phyloP scores from a whole-genome alignment of 2,888 invertebrate species.

The Meiosimyza platycephala region DNA sequence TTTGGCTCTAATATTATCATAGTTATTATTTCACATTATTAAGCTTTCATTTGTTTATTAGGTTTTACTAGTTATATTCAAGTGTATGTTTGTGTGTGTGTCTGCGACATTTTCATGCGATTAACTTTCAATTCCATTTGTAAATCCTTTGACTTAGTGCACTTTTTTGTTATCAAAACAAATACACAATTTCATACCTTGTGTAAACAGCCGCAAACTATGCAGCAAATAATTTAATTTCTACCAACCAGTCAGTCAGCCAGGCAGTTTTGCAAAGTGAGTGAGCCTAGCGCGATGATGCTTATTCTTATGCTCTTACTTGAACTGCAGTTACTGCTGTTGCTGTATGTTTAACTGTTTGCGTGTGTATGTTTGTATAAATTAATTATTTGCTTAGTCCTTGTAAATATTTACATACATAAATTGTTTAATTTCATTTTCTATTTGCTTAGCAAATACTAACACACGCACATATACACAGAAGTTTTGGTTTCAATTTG shows the following conservation, averaged over 20 bases:
- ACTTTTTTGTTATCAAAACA: no score
- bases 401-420: conserved; percentile 26
- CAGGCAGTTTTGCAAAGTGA: no score
- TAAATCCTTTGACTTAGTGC: no score
- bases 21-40: no score
- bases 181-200: background rate
- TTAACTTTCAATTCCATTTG: no score
- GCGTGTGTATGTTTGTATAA: background rate
- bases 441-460: conserved; percentile 24
- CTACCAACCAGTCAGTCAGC: background rate
- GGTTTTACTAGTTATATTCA: background rate
- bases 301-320: background rate
- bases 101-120: no score
- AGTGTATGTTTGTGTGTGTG: background rate
- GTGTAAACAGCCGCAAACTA: conserved; percentile 9
- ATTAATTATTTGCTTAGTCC: conserved; percentile 34
- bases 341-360: background rate
- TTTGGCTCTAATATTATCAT: background rate
- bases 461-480: background rate
- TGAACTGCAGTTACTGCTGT: background rate
- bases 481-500: no score
- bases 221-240: conserved; percentile 20
- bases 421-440: conserved; percentile 34
- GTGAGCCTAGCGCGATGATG: background rate
- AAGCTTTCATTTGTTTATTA: background rate